These are phyloP conservation scores for Lepidonotus clava DNA, from an alignment of 2,888 invertebrate genomes.

Conservation along the genomic window DNA sequence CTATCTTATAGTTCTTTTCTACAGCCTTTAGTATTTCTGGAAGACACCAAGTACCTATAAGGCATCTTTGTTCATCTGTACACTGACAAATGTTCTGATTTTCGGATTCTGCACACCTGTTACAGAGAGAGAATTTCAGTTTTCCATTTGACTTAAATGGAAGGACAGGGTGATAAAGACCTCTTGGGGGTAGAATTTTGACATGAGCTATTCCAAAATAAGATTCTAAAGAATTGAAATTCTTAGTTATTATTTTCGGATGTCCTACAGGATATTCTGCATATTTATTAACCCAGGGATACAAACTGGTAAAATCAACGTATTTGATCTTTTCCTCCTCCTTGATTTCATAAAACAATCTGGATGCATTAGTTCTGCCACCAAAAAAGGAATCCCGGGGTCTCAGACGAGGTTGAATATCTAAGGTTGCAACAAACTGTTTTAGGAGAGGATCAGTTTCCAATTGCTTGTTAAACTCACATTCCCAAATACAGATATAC, in stretches of 20 bases:
- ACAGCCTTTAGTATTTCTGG: background rate
- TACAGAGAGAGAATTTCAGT: slow-evolving; percentile 75
- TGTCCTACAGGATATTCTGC: slow-evolving; percentile 62
- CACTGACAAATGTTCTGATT: slow-evolving; percentile 1
- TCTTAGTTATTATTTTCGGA: slow-evolving; percentile 61
- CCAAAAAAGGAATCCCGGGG: slow-evolving; percentile 71
- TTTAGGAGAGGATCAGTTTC: background rate
- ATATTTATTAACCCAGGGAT: slow-evolving; percentile 70
- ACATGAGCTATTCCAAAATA: slow-evolving; percentile 65
- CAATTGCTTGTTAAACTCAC: background rate
- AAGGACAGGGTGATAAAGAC: slow-evolving; percentile 69
- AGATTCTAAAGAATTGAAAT: slow-evolving; percentile 56
- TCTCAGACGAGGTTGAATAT: slow-evolving; percentile 49
- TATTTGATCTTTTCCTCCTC: slow-evolving; percentile 66
- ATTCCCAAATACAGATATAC: background rate
- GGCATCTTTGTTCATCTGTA: background rate
- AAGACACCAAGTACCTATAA: slow-evolving; percentile 10
- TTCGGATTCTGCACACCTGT: slow-evolving; percentile 69
- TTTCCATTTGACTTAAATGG: slow-evolving; percentile 67
- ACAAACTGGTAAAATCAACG: slow-evolving; percentile 68
- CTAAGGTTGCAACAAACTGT: background rate
- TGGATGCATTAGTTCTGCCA: slow-evolving; percentile 68
- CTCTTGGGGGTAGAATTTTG: slow-evolving; percentile 64
- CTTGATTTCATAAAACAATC: slow-evolving; percentile 64
- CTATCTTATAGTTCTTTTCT: background rate